Conservation (phyloP, 2,113 vertebrate genomes). For the Corynorhinus townsendii region DNA sequence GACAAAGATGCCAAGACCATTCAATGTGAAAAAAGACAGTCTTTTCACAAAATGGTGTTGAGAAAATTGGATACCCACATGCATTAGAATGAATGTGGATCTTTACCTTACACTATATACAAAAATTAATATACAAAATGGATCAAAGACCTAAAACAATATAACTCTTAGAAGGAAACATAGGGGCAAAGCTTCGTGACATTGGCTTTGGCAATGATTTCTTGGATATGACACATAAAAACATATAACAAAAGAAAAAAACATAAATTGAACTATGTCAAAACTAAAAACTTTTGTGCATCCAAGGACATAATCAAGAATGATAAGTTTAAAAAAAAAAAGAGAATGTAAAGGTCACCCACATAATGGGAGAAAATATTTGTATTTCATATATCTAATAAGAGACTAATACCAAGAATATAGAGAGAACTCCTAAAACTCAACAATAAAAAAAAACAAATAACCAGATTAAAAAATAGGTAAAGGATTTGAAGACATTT, state of each 20-base stretch:
- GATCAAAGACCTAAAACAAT: neutral
- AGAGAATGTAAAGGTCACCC: neutral
- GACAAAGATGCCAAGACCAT: neutral
- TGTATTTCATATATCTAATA: neutral
- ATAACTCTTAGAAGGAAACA: neutral
- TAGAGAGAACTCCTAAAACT: neutral
- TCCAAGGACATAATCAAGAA: neutral
- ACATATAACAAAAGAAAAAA: neutral
- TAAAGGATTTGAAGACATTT: neutral
- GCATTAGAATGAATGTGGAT: neutral
- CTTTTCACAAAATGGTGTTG: neutral
- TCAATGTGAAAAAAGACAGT: neutral
- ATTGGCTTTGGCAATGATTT: neutral
- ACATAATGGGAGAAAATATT: neutral
- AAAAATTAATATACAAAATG: constrained; percentile 14
- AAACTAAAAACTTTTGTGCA: neutral
- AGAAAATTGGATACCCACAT: neutral
- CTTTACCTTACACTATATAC: neutral
- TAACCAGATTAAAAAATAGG: neutral
- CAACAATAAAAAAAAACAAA: neutral
- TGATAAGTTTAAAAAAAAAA: too few relatives aligned
- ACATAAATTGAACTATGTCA: neutral
- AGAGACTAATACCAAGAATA: neutral
- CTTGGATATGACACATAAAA: neutral
- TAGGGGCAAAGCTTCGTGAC: neutral